Conservation (phyloP, 2,888 invertebrate species). For the Plagodis dolabraria region DNA sequence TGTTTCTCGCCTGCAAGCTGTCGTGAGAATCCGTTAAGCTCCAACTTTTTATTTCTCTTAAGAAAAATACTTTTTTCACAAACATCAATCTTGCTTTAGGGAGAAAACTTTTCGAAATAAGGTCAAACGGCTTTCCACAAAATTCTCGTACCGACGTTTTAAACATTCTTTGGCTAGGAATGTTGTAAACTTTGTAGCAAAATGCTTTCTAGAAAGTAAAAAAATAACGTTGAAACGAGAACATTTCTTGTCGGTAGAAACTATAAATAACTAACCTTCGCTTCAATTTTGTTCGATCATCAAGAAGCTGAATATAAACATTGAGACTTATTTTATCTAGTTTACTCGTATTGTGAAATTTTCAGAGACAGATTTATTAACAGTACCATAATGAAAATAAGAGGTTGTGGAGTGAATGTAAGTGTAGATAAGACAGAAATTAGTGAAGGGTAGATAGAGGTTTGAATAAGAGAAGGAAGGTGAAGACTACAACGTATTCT, state of each 20-base stretch:
- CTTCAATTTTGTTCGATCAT: not conserved
- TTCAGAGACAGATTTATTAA: too few species aligned
- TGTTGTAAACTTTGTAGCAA: constrained; percentile 51
- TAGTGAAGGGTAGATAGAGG: too few species aligned
- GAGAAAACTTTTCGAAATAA: constrained; percentile 66
- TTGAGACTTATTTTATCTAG: too few species aligned
- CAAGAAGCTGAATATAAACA: not conserved
- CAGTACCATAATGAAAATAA: too few species aligned
- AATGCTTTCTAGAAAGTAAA: constrained; percentile 14
- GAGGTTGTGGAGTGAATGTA: too few species aligned
- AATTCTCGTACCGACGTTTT: constrained; percentile 66
- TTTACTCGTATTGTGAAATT: too few species aligned
- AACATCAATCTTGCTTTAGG: constrained; percentile 76
- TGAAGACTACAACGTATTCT: too few species aligned
- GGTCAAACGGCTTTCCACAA: constrained; percentile 69
- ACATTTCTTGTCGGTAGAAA: not conserved
- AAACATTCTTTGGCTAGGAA: constrained; percentile 63
- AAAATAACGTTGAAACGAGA: not conserved
- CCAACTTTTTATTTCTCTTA: constrained; percentile 43
- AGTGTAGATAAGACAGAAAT: too few species aligned
- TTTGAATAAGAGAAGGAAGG: too few species aligned
- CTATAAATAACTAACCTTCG: not conserved
- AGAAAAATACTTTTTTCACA: constrained; percentile 54
- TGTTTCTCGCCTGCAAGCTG: constrained; percentile 13
- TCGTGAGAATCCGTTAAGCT: constrained; percentile 26